Evolutionary conservation across 1,140 invertebrate genomes (phyloP).

Genomic region (Drosophila serrata): DNA sequence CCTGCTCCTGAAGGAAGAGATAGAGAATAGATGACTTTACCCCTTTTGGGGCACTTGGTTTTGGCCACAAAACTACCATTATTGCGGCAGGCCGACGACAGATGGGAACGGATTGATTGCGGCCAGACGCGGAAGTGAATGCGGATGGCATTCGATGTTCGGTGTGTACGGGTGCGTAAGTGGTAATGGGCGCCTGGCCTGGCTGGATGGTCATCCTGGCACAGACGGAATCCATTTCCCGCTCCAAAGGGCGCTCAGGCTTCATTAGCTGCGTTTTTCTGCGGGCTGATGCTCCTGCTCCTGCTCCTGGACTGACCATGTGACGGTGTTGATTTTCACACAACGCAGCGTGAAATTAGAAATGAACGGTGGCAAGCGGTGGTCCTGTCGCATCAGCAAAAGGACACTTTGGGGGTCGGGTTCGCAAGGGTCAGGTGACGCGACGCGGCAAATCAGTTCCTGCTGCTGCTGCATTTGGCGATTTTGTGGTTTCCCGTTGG

Average conservation of each 20-base stretch:
- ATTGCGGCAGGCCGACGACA: conserved; percentile 49
- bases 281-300: conserved; percentile 45
- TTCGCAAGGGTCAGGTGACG: conserved; percentile 56
- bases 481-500: conserved; percentile 47
- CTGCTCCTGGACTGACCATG: conserved; percentile 19
- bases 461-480: conserved; percentile 38
- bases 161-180: conserved; percentile 11
- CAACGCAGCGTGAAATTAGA: conserved; percentile 82
- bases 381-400: conserved; percentile 44
- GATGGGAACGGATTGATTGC: conserved; percentile 43
- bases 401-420: not conserved
- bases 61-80: conserved; percentile 44
- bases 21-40: not conserved
- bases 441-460: conserved; percentile 68
- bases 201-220: not conserved
- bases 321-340: conserved; percentile 80
- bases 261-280: conserved; percentile 79
- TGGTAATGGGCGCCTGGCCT: not conserved
- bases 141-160: conserved; percentile 12
- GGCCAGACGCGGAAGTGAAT: conserved; percentile 36
- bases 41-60: not conserved
- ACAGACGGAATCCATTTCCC: conserved; percentile 2
- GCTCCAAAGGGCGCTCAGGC: conserved; percentile 47
- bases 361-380: conserved; percentile 75
- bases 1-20: conserved; percentile 21